Conservation (phyloP, 2,888 invertebrate species). For the Lochmaea capreae region DNA sequence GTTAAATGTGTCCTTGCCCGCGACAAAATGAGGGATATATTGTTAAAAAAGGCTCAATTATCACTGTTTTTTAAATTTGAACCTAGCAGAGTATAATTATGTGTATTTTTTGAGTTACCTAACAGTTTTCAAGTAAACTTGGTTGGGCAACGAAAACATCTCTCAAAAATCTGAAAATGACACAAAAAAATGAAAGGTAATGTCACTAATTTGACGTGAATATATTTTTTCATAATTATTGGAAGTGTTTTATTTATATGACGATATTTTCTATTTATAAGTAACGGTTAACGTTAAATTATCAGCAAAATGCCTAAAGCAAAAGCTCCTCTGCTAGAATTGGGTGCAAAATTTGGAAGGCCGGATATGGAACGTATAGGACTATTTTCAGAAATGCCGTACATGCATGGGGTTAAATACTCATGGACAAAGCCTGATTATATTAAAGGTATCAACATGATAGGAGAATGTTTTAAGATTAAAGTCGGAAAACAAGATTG, state of each 20-base stretch:
- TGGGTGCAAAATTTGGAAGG: constrained; percentile 56
- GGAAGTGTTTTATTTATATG: not conserved
- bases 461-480: constrained; percentile 59
- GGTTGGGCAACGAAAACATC: too few relatives aligned
- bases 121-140: too few relatives aligned
- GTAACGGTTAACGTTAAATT: not conserved
- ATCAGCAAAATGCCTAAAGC: not conserved
- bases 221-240: not conserved
- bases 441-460: constrained; percentile 57
- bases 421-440: constrained; percentile 48
- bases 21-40: too few relatives aligned
- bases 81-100: too few relatives aligned
- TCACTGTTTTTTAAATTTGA: too few relatives aligned
- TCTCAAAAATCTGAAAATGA: too few relatives aligned
- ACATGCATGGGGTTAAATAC: constrained; percentile 61
- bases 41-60: too few relatives aligned
- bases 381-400: constrained; percentile 65
- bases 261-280: not conserved
- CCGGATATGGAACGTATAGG: constrained; percentile 65
- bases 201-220: not conserved
- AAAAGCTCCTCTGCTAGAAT: not conserved
- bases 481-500: constrained; percentile 63
- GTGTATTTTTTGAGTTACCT: too few relatives aligned
- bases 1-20: too few relatives aligned
- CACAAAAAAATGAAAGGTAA: not conserved